Percentiles rank a stretch among this genome's conserved stretches.
phyloP scores from a whole-genome alignment of 2,888 invertebrate genomes.

The Fabriciana adippe region DNA sequence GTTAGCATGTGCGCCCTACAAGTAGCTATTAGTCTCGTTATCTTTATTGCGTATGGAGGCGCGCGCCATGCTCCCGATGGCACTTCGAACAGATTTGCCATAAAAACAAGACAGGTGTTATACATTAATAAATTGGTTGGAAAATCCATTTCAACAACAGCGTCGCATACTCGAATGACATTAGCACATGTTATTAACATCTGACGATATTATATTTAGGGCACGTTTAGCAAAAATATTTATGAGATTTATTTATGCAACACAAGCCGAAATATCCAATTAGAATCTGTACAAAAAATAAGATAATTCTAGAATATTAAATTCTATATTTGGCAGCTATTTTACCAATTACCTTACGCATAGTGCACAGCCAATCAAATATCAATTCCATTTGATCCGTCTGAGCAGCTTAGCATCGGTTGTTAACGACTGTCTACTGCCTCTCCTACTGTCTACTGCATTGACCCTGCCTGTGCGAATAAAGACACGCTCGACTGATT shows the following conservation, averaged over 20 bases:
- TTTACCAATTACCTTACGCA: constrained; percentile 39
- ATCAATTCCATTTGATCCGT: constrained; percentile 42
- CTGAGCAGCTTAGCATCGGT: constrained; percentile 37
- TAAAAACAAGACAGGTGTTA: constrained; percentile 66
- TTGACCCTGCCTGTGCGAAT: constrained; percentile 39
- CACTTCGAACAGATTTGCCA: constrained; percentile 56
- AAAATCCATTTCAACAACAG: constrained; percentile 53
- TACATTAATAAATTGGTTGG: constrained; percentile 56
- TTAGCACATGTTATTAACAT: constrained; percentile 61
- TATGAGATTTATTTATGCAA: not conserved
- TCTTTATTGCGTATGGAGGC: constrained; percentile 61
- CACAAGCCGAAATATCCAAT: too few species aligned
- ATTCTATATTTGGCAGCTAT: constrained; percentile 33
- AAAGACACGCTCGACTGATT: constrained; percentile 44
- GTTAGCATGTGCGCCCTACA: constrained; percentile 47
- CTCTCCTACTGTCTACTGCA: constrained; percentile 29
- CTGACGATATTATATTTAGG: constrained; percentile 44
- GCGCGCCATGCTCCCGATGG: constrained; percentile 59
- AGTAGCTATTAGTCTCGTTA: constrained; percentile 55
- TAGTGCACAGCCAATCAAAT: constrained; percentile 41
- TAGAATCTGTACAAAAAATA: not conserved
- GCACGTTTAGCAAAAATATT: constrained; percentile 7
- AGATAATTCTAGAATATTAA: constrained; percentile 20
- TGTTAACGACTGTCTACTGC: constrained; percentile 41
- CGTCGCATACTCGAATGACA: constrained; percentile 53